Evolutionary conservation across 2,797 vertebrate species (phyloP).

Genomic region (Discoglossus pictus): DNA sequence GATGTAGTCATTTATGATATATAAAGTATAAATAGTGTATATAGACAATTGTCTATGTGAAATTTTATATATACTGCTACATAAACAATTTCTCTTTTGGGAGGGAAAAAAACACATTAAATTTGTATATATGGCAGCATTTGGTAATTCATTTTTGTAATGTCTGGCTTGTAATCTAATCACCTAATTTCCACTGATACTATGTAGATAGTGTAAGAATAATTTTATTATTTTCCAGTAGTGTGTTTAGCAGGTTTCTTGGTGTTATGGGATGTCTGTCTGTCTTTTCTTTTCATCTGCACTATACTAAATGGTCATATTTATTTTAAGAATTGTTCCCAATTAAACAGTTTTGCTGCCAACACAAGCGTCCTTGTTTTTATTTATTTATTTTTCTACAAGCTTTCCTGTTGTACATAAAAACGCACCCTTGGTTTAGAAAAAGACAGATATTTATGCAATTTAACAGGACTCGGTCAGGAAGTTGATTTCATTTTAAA

Average conservation of each 20-base stretch:
- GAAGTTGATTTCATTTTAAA: too few species aligned
- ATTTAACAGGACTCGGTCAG: too few species aligned
- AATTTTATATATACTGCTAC: constrained; percentile 65
- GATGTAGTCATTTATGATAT: constrained; percentile 54
- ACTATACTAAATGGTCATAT: constrained; percentile 60
- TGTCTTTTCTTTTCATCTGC: constrained; percentile 54
- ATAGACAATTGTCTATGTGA: constrained; percentile 63
- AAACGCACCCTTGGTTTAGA: too few species aligned
- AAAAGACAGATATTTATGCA: too few species aligned
- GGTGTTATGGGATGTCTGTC: constrained; percentile 57
- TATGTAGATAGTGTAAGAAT: constrained; percentile 69
- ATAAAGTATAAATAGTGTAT: constrained; percentile 63
- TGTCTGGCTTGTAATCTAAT: constrained; percentile 55
- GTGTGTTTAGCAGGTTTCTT: constrained; percentile 57
- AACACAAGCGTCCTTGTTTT: constrained; percentile 62
- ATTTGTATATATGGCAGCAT: constrained; percentile 63
- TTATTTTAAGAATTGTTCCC: constrained; percentile 73
- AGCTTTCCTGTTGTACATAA: too few species aligned
- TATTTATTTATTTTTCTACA: neutral
- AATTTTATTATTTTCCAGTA: constrained; percentile 54
- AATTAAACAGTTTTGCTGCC: constrained; percentile 69
- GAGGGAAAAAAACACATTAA: constrained; percentile 50
- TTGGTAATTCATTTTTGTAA: constrained; percentile 55
- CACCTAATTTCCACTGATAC: constrained; percentile 46
- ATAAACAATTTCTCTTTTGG: constrained; percentile 45